Base-by-base conservation (phyloP, 1,140 invertebrate species). In the Drosophila tani region DNA sequence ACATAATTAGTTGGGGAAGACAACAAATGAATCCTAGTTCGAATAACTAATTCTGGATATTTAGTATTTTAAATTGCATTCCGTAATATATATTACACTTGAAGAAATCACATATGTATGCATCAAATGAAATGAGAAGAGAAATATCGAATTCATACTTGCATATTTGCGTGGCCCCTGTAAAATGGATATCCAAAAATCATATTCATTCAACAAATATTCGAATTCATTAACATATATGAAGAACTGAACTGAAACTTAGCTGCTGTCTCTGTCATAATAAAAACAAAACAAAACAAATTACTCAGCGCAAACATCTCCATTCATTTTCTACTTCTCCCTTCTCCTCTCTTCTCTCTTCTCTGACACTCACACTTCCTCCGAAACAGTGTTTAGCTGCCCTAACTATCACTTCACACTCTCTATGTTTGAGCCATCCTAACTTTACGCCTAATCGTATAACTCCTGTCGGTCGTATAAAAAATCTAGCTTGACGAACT, bases 1-100 rank as follows among this genome's bases (percentile, higher is more conserved):
- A 90, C 82, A 69, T 64, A 80, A 84, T 76, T 79, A 82, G 77
- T 70, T 46, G 35, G 78, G 81, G 85, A 90, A 85, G 85, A 88
- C 85, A 81, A 79, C 79, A 79, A 90, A 88, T 71, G 49, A 77
- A 77, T 41, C 64, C 75, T 77, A 77, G 43, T 12, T 60, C 8
- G 56, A 58, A 68, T 43, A 65, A 40, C 46, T 56, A 62, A 71
- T 68, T 73, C 67, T 88, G 66, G 51, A 66, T 70, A 47, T 47
- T 55, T 64, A 43, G 63, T 64, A 46, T 41, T 60, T 29, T 58
- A 35, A 70, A 62, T 60, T 67, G 58, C 32, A 29, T 67, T 65
- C 64, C 60, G 57, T 55, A 65, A 29, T 69, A 8, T 43, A 69
- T 68, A 76, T 68, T 76, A 66, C 55, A 71, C 65, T 67, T 69